phyloP scores from a whole-genome alignment of 2,113 vertebrate species.

The Trematomus loennbergii region DNA sequence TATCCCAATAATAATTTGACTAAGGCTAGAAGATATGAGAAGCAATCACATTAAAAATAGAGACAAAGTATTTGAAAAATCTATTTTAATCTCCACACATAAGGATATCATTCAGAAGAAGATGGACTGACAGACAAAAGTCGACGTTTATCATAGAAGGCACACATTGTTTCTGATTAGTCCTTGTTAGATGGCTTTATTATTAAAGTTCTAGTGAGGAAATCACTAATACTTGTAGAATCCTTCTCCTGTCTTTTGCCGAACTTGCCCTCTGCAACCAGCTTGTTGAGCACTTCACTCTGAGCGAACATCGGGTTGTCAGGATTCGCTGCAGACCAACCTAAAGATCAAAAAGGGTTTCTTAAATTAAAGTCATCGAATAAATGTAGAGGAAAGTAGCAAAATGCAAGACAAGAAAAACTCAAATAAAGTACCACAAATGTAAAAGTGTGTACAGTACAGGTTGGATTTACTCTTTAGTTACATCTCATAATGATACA shows the following conservation, averaged over 20 bases:
- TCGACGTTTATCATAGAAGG: constrained; percentile 28
- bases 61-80: constrained; percentile 17
- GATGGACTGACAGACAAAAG: neutral
- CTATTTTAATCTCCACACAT: constrained; percentile 29
- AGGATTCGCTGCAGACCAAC: constrained; percentile 88
- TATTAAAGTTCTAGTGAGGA: neutral
- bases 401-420: no score
- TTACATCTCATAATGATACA: neutral
- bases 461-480: no score
- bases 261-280: constrained; percentile 92
- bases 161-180: constrained; percentile 6
- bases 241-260: constrained; percentile 96
- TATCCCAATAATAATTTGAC: no score
- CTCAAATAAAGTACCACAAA: neutral
- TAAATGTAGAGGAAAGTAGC: no score
- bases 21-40: neutral
- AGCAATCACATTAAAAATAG: neutral
- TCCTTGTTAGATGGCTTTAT: neutral
- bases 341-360: constrained; percentile 71
- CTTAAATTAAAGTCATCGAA: no score
- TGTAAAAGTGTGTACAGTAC: neutral
- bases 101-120: constrained; percentile 10
- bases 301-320: constrained; percentile 89
- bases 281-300: constrained; percentile 86
- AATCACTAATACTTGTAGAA: constrained; percentile 94